phyloP scores from a whole-genome alignment of 2,888 invertebrate genomes.

The Harpalus rufipes region DNA sequence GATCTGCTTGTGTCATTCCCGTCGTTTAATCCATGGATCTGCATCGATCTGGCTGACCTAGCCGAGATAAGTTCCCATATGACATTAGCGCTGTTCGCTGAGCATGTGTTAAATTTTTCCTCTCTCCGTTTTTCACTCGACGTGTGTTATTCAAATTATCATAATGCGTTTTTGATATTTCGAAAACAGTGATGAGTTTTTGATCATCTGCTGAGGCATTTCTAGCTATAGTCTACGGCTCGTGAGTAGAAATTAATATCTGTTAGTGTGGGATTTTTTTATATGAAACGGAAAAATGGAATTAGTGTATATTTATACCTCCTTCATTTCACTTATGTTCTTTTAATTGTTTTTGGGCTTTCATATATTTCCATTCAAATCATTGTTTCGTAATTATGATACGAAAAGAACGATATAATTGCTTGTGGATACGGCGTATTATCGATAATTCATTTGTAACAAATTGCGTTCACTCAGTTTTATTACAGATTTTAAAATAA shows the following conservation, averaged over 20 bases:
- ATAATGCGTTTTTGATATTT: slow-evolving; percentile 66
- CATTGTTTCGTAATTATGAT: background rate
- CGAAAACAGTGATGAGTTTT: slow-evolving; percentile 63
- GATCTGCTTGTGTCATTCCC: no score
- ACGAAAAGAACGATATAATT: background rate
- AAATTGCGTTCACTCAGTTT: no score
- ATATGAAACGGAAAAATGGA: background rate
- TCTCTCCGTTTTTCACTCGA: slow-evolving; percentile 38
- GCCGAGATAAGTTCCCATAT: slow-evolving; percentile 17
- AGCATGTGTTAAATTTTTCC: slow-evolving; percentile 63
- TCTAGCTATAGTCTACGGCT: slow-evolving; percentile 28
- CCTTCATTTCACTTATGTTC: slow-evolving; percentile 1
- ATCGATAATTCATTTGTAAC: background rate
- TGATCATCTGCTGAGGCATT: slow-evolving; percentile 56
- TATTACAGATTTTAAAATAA: no score
- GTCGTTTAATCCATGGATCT: slow-evolving; percentile 5
- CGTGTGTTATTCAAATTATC: slow-evolving; percentile 66
- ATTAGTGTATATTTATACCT: slow-evolving; percentile 14
- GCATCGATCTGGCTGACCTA: slow-evolving; percentile 5
- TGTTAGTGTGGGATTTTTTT: background rate
- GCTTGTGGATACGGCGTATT: background rate
- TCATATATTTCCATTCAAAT: background rate
- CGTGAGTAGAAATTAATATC: slow-evolving; percentile 39
- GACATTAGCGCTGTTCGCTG: slow-evolving; percentile 27
- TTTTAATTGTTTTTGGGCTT: background rate